Percentiles rank a stretch among this genome's conserved stretches.
phyloP scores from a whole-genome alignment of 2,797 vertebrate species.

The Sandelia bainsii region DNA sequence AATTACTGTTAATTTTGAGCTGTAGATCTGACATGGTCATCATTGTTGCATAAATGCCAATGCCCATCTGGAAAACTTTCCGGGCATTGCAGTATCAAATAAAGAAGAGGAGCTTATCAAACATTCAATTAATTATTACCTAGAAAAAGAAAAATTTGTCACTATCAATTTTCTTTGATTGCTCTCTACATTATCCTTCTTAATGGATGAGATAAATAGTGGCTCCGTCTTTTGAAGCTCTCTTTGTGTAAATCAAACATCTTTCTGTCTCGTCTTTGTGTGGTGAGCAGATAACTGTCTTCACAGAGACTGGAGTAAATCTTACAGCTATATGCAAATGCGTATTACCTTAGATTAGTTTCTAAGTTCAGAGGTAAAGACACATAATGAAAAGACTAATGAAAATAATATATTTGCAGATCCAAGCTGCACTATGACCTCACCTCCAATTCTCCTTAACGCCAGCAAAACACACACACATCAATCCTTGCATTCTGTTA shows the following conservation, averaged over 20 bases:
- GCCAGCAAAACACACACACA: background rate
- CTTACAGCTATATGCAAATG: conserved; percentile 38
- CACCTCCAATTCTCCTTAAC: background rate
- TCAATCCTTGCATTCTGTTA: background rate
- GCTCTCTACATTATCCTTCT: no score
- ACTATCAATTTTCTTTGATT: background rate
- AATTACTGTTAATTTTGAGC: no score
- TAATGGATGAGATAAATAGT: no score
- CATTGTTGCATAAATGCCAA: no score
- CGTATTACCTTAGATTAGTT: conserved; percentile 46
- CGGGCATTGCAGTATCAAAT: no score
- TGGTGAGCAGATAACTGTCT: conserved; percentile 31
- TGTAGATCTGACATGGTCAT: no score
- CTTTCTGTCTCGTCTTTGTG: conserved; percentile 14
- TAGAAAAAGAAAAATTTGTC: background rate
- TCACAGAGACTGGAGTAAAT: conserved; percentile 18
- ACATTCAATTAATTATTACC: background rate
- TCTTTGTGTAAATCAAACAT: conserved; percentile 7
- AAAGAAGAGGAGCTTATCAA: no score
- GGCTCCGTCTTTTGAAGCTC: background rate
- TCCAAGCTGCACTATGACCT: conserved; percentile 44
- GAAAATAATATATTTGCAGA: conserved; percentile 71
- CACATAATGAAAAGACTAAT: conserved; percentile 64
- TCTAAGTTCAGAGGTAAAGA: conserved; percentile 43
- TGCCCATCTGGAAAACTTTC: no score